phyloP scores from a whole-genome alignment of 2,888 invertebrate genomes.

The Coelinius sp. region DNA sequence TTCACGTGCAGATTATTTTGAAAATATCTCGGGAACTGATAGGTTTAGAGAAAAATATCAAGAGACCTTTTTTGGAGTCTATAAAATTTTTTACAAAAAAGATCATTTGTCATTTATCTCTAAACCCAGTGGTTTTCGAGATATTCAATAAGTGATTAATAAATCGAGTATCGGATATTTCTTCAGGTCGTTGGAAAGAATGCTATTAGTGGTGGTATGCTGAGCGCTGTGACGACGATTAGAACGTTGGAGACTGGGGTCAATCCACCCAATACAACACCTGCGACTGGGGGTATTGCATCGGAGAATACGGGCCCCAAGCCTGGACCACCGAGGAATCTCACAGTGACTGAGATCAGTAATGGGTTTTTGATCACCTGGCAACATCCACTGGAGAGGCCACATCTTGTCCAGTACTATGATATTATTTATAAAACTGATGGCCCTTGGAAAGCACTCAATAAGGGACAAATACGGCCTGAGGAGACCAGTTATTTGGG shows the following conservation, averaged over 20 bases:
- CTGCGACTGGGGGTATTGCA: constrained; percentile 58
- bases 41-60: too few relatives aligned
- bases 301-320: constrained; percentile 81
- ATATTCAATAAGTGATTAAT: not conserved
- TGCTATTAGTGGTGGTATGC: constrained; percentile 94
- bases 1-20: too few relatives aligned
- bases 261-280: constrained; percentile 60
- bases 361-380: constrained; percentile 93
- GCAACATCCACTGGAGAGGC: constrained; percentile 87
- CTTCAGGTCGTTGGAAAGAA: constrained; percentile 89
- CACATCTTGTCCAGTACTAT: constrained; percentile 88
- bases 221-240: constrained; percentile 92
- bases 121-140: not conserved
- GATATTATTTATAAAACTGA: constrained; percentile 93
- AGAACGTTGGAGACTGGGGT: constrained; percentile 77
- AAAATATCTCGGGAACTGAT: too few relatives aligned
- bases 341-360: constrained; percentile 90
- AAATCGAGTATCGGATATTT: not conserved
- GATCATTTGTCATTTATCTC: too few relatives aligned
- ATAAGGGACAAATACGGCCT: constrained; percentile 89
- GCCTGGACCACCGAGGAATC: constrained; percentile 91
- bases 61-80: too few relatives aligned
- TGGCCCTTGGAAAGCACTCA: constrained; percentile 90
- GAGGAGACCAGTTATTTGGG: constrained; percentile 92
- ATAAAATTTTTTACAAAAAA: too few relatives aligned